Evolutionary conservation across 2,888 invertebrate species (phyloP), one percentile per base, ranked within the genome.

Genomic region (Lasioglossum leucozonium): DNA sequence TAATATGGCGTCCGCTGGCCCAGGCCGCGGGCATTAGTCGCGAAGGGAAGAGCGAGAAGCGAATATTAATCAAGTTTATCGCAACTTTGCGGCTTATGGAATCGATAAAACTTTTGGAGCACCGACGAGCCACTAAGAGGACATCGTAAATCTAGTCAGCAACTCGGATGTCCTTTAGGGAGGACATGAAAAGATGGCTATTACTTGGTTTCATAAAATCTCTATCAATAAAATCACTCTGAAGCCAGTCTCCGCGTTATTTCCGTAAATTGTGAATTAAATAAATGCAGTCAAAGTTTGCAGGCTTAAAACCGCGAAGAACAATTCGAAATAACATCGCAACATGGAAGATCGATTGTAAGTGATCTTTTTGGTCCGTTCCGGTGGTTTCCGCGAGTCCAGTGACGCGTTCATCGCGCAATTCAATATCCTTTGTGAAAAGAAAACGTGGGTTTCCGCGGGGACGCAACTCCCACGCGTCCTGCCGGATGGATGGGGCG

Each of bases 11-110:
- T n/a, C 11, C n/a, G n/a, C 4, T n/a, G n/a, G n/a, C 55, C n/a
- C n/a, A 55, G 11, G n/a, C 55, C n/a, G 22, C n/a, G 3, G 51
- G 51, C 10, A 8, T 51, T 51, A 10, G 10, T 51, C 51, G 55
- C 55, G 3, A n/a, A 11, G n/a, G 55, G 11, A n/a, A 11, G 11
- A 55, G 55, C 55, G n/a, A n/a, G 11, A 55, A 55, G 11, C 55
- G 55, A n/a, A 55, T 55, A 55, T 55, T 55, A 55, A 55, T 55
- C n/a, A n/a, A 55, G n/a, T 55, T 55, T 55, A 55, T 55, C 11
- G 8, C n/a, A n/a, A 55, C 55, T 55, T 55, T 1, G 55, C 55
- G 55, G n/a, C 55, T 55, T 55, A 55, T n/a, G 11, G 55, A 11
- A 55, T 55, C 55, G 55, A 55, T 55, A 10, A 55, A 55, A 55